phyloP scores from a whole-genome alignment of 2,113 vertebrate genomes.

The Micromys minutus region DNA sequence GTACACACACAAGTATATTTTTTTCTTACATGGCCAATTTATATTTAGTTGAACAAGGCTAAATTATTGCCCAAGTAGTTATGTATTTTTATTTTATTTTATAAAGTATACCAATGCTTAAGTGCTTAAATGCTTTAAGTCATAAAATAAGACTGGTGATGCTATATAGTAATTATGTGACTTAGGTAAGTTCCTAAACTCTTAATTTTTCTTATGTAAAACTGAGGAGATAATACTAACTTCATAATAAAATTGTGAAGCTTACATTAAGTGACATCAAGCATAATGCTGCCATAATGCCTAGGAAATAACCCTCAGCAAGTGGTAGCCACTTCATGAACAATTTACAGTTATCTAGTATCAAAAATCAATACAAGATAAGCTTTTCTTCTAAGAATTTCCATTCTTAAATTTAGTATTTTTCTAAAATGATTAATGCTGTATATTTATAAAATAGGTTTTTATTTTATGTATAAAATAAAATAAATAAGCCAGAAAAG shows the following conservation, averaged over 20 bases:
- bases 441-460: not conserved
- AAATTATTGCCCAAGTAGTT: conserved; percentile 32
- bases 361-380: conserved; percentile 29
- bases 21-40: conserved; percentile 6
- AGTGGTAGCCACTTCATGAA: not conserved
- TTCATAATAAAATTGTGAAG: not conserved
- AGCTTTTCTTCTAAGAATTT: conserved; percentile 3
- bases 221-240: not conserved
- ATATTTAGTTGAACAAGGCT: conserved; percentile 23
- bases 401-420: not conserved
- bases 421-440: not conserved
- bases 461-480: not conserved
- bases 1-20: not conserved
- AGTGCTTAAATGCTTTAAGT: not conserved
- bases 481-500: not conserved
- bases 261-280: conserved; percentile 33
- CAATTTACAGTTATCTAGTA: not conserved
- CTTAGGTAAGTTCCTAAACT: not conserved
- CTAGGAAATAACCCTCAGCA: not conserved
- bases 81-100: not conserved
- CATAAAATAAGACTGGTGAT: conserved; percentile 1
- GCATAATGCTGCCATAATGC: not conserved
- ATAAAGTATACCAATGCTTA: not conserved
- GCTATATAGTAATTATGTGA: not conserved
- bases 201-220: not conserved